A percentile compares a stretch with the other conserved stretches of the same genome.
phyloP scores from a whole-genome alignment of 2,113 vertebrate genomes.

The Ctenomys sociabilis region DNA sequence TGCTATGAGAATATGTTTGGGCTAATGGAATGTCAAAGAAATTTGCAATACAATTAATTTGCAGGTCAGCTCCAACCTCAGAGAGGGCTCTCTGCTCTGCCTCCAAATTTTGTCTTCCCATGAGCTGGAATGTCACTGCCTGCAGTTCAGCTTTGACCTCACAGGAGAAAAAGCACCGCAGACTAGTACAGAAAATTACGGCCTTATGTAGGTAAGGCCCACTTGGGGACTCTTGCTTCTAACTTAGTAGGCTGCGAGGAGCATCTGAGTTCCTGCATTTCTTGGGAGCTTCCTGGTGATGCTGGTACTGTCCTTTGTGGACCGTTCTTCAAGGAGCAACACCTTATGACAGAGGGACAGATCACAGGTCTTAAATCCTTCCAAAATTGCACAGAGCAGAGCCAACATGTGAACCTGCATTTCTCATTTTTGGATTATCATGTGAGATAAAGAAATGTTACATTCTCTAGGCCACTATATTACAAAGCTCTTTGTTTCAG shows the following conservation, averaged over 20 bases:
- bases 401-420: not conserved
- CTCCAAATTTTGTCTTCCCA: not conserved
- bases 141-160: not conserved
- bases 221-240: not conserved
- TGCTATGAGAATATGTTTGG: not conserved
- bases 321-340: not conserved
- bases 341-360: not conserved
- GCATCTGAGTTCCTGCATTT: not conserved
- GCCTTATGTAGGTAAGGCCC: not conserved
- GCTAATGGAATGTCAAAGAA: not conserved
- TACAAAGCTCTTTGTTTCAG: conserved; percentile 6
- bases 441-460: not conserved
- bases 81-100: not conserved
- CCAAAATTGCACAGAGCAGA: not conserved
- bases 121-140: not conserved
- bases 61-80: conserved; percentile 7
- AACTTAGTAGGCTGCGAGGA: not conserved
- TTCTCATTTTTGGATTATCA: not conserved
- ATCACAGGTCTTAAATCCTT: not conserved
- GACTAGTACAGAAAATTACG: not conserved
- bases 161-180: not conserved
- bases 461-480: not conserved
- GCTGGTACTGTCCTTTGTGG: not conserved
- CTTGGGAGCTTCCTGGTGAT: not conserved
- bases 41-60: not conserved